These are phyloP conservation scores for Agapornis roseicollis DNA, from an alignment of 2,113 vertebrate genomes.

Conservation along the genomic window DNA sequence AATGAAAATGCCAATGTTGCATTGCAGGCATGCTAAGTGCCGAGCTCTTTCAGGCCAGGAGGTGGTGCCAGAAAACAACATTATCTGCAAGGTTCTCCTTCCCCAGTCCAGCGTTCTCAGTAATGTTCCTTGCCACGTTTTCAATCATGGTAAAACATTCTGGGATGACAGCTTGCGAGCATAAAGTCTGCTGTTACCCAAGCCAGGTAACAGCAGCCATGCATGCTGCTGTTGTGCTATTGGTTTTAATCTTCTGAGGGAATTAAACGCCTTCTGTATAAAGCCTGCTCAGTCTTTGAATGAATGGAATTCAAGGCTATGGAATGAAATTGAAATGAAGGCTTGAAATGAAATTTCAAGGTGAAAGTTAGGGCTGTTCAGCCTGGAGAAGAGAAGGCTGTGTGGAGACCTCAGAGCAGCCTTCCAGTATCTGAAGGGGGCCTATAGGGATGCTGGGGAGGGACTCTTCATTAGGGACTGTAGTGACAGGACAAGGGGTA, in stretches of 20 bases:
- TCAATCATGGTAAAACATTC: background rate
- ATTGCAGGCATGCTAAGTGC: background rate
- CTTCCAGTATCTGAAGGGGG: no score
- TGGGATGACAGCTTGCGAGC: background rate
- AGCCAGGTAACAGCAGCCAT: background rate
- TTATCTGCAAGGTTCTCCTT: background rate
- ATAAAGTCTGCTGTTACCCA: background rate
- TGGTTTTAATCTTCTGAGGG: background rate
- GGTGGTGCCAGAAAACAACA: slow-evolving; percentile 43
- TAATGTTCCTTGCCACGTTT: background rate
- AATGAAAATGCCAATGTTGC: background rate
- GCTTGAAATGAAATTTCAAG: no score
- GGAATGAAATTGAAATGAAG: no score
- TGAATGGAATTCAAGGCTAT: background rate
- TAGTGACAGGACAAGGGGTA: no score
- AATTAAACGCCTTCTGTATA: background rate
- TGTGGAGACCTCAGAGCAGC: no score
- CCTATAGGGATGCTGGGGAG: no score
- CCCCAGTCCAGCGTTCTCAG: background rate
- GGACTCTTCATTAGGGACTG: no score
- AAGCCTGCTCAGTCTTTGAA: background rate
- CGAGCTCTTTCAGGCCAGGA: slow-evolving; percentile 24
- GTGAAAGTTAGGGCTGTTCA: no score
- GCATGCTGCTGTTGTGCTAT: background rate
- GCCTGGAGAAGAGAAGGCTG: no score